Conservation (phyloP, 1,140 invertebrate genomes). For the Ptiloglossa arizonensis region DNA sequence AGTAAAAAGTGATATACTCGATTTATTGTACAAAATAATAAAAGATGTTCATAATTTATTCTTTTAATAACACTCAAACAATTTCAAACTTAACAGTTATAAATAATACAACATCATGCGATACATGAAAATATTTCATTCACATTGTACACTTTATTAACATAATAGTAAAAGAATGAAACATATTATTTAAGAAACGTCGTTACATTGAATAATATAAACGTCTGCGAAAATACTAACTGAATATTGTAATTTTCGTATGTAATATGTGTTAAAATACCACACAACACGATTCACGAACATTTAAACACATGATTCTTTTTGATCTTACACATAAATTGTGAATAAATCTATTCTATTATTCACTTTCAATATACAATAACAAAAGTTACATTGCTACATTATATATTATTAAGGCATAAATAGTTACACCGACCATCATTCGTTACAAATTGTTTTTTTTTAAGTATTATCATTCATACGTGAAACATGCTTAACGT, state of each 20-base stretch:
- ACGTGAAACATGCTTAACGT: constrained; percentile 34
- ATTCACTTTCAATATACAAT: constrained; percentile 21
- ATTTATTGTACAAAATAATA: background rate
- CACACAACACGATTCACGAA: background rate
- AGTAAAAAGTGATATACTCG: no score
- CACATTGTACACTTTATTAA: constrained; percentile 49
- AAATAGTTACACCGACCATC: constrained; percentile 52
- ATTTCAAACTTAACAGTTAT: constrained; percentile 32
- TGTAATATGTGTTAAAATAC: background rate
- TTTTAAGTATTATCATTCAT: constrained; percentile 35
- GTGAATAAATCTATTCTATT: constrained; percentile 41
- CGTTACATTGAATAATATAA: constrained; percentile 26
- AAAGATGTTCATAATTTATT: background rate
- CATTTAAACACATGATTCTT: background rate
- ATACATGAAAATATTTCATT: constrained; percentile 33
- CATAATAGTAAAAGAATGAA: constrained; percentile 22
- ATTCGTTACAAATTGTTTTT: constrained; percentile 37
- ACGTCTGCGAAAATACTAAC: constrained; percentile 1
- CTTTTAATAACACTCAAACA: constrained; percentile 29
- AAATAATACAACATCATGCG: constrained; percentile 31
- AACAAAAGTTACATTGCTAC: constrained; percentile 30
- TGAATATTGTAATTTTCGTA: constrained; percentile 11
- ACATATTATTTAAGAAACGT: constrained; percentile 36
- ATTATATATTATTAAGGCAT: constrained; percentile 45
- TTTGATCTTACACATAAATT: constrained; percentile 16